Percentiles rank a stretch among this genome's conserved stretches.
phyloP scores from a whole-genome alignment of 2,888 invertebrate genomes.

The Branchipolynoe longqiensis region DNA sequence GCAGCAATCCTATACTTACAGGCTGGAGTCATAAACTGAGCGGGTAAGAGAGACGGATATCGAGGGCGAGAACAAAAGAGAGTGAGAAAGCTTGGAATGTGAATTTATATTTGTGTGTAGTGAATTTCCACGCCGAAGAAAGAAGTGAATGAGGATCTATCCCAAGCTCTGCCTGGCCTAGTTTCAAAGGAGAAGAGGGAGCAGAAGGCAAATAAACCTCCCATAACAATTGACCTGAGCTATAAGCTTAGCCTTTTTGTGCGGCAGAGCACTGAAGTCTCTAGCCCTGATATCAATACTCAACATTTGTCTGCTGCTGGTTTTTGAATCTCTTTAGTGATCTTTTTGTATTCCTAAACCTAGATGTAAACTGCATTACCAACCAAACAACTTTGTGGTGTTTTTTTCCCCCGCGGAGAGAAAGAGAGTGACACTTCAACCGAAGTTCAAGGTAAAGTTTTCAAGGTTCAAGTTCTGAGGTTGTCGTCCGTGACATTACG shows the following conservation, averaged over 20 bases:
- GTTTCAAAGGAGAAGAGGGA: slow-evolving; percentile 16
- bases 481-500: not conserved
- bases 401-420: too few species aligned
- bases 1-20: slow-evolving; percentile 20
- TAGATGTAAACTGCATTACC: too few species aligned
- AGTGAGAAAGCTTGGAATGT: not conserved
- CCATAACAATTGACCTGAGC: slow-evolving; percentile 7
- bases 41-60: not conserved
- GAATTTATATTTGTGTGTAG: slow-evolving; percentile 26
- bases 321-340: slow-evolving; percentile 56
- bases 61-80: not conserved
- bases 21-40: slow-evolving; percentile 8
- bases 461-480: not conserved
- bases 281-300: slow-evolving; percentile 46
- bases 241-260: slow-evolving; percentile 43
- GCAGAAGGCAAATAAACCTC: too few species aligned
- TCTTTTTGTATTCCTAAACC: slow-evolving; percentile 46
- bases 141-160: not conserved
- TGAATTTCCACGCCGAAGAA: not conserved
- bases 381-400: too few species aligned
- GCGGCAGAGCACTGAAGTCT: slow-evolving; percentile 4
- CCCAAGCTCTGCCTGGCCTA: not conserved
- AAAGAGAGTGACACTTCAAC: not conserved
- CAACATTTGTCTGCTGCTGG: slow-evolving; percentile 54
- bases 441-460: not conserved